Conservation (phyloP, 2,113 vertebrate species). For the Oryzias woworae region DNA sequence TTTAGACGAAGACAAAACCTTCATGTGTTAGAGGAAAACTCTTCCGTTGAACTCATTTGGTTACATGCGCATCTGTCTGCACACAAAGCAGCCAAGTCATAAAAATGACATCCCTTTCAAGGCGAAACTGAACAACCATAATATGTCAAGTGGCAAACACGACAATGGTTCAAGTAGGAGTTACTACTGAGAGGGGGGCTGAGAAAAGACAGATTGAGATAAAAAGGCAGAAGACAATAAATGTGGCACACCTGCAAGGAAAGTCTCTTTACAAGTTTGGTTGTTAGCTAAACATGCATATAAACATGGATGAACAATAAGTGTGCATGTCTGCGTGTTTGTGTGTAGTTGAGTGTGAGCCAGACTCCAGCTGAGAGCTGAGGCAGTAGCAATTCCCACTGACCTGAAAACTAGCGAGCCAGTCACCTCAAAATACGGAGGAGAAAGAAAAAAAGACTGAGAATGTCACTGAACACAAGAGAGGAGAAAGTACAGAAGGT, state of each 20-base stretch:
- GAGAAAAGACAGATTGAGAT: conserved; percentile 30
- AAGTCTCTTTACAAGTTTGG: conserved; percentile 24
- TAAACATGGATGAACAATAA: conserved; percentile 21
- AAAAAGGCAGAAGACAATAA: conserved; percentile 27
- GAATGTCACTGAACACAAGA: conserved; percentile 59
- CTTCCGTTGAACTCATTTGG: background rate
- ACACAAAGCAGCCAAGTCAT: conserved; percentile 36
- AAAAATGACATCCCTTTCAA: conserved; percentile 6
- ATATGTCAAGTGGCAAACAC: conserved; percentile 17
- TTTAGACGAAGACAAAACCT: background rate
- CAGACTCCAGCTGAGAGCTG: conserved; percentile 64
- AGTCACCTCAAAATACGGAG: conserved; percentile 50
- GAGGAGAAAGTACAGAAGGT: conserved; percentile 26
- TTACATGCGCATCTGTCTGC: conserved; percentile 6
- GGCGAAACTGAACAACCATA: conserved; percentile 15
- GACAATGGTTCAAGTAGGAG: conserved; percentile 33
- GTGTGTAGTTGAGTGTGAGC: conserved; percentile 55
- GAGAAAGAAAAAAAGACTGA: conserved; percentile 18
- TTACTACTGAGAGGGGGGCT: conserved; percentile 41
- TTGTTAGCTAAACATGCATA: conserved; percentile 15
- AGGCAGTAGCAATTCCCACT: conserved; percentile 68
- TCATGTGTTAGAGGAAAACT: background rate
- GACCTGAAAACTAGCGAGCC: conserved; percentile 66
- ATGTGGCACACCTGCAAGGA: conserved; percentile 25
- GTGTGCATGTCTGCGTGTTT: conserved; percentile 38